phyloP scores from a whole-genome alignment of 2,888 invertebrate species.

The Bombylius discolor region DNA sequence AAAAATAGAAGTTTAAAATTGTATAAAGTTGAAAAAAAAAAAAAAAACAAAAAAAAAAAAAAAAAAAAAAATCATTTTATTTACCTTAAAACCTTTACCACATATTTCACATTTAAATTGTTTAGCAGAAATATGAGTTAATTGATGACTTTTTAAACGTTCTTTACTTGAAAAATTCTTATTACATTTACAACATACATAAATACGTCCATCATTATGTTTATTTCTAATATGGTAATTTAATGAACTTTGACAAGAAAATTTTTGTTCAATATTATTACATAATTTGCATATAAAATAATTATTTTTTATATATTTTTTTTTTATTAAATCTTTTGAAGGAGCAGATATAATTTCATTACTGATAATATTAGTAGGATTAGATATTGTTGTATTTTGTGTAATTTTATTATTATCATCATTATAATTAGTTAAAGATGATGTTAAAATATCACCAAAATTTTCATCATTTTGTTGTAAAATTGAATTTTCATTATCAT shows the following conservation, averaged over 20 bases:
- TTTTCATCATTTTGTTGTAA: too few species aligned
- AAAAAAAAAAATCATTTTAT: neutral
- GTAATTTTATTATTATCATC: too few species aligned
- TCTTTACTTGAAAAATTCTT: constrained; percentile 64
- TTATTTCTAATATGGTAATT: constrained; percentile 61
- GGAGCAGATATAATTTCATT: too few species aligned
- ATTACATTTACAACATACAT: constrained; percentile 61
- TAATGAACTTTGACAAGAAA: constrained; percentile 57
- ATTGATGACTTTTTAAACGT: constrained; percentile 60
- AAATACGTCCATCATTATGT: constrained; percentile 52
- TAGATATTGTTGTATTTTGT: too few species aligned
- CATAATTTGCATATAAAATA: too few species aligned
- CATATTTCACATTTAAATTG: constrained; percentile 50
- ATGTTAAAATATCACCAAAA: too few species aligned
- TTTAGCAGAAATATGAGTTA: constrained; percentile 59
- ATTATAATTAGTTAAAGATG: too few species aligned
- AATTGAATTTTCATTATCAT: too few species aligned
- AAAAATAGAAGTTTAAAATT: constrained; percentile 29
- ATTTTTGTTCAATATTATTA: constrained; percentile 21
- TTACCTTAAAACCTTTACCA: constrained; percentile 21
- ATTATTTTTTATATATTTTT: too few species aligned
- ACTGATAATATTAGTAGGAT: too few species aligned
- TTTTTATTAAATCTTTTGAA: too few species aligned
- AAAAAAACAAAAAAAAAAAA: neutral
- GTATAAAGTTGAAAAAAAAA: neutral